Evolutionary conservation across 2,797 vertebrate genomes (phyloP), one percentile per base, ranked within the genome.

Genomic region (Gila robusta): DNA sequence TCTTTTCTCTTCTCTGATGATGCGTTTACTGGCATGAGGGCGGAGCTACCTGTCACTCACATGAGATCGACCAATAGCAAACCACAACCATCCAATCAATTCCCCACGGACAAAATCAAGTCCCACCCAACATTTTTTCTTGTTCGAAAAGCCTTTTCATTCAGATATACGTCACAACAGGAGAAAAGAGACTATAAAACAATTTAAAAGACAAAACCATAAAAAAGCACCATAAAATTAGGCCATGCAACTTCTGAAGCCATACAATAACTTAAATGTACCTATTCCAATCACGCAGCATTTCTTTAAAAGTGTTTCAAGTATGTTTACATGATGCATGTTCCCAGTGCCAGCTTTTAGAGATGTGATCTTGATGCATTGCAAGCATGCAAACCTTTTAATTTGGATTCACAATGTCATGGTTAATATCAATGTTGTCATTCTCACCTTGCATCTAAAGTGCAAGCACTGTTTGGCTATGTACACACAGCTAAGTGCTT

Each of bases 401-500:
- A 69, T 78, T 47, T 66, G 56, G 64, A 35, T 81, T 64, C 41
- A 74, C 32, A 74, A 76, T 77, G 76, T 86, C 76, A 64, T 37
- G 81, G 76, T 79, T 70, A 85, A 82, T 73, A 62, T 54, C 82
- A 56, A 21, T 81, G 70, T 59, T 89, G 85, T 87, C 81, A 71
- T 89, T 84, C 71, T 70, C 81, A 80, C 76, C 81, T 64, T 21
- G 23, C 10, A 69, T 81, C 71, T 84, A 12, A 44, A 86, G 81
- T 8, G 56, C 77, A 44, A 76, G 70, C 26, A 1, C 83, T 76
- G 26, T 83, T 87, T 80, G 83, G 83, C 81, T 76, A 41, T 56
- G 86, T 83, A 83, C 84, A 88, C 86, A 79, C 52, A 19, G 82
- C 85, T 82, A 88, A 92, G 87, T 90, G 86, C 79, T 88, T 92